Conservation (phyloP, 2,797 vertebrate species). For the Picus viridis region DNA sequence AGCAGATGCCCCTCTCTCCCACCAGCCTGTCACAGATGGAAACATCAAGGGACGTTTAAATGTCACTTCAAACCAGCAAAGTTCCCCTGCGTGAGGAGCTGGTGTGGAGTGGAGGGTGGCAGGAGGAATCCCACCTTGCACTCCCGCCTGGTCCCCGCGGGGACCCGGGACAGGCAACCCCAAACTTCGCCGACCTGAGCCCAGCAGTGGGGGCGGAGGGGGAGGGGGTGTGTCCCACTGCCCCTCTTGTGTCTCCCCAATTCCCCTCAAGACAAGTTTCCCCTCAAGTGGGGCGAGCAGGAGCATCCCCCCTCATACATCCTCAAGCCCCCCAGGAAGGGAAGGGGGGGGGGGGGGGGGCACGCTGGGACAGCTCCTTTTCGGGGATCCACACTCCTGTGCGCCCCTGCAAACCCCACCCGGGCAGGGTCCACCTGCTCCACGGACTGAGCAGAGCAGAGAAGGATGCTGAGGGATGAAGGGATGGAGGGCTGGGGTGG, state of each 20-base stretch:
- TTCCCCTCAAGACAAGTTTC: not conserved
- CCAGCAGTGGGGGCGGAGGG: not conserved
- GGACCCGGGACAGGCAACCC: not conserved
- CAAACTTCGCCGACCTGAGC: not conserved
- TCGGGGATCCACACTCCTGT: not conserved
- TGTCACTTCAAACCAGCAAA: constrained; percentile 51
- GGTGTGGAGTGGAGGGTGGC: not conserved
- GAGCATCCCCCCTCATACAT: too few relatives aligned
- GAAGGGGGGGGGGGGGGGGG: too few relatives aligned
- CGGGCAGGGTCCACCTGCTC: not conserved
- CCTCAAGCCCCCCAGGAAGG: too few relatives aligned
- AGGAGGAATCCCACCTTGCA: not conserved
- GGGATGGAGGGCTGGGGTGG: not conserved
- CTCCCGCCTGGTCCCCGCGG: fast-evolving
- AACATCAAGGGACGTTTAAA: constrained; percentile 70
- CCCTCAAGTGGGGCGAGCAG: not conserved
- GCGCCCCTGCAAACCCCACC: not conserved
- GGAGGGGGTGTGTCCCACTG: not conserved
- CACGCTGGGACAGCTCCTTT: not conserved
- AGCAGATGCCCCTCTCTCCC: not conserved
- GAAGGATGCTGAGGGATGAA: not conserved
- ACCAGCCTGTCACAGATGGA: constrained; percentile 20
- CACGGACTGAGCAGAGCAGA: not conserved
- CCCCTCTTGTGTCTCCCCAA: too few relatives aligned
- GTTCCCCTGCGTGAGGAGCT: not conserved